Conservation (phyloP, 2,797 vertebrate genomes). For the Sebastes itinus region DNA sequence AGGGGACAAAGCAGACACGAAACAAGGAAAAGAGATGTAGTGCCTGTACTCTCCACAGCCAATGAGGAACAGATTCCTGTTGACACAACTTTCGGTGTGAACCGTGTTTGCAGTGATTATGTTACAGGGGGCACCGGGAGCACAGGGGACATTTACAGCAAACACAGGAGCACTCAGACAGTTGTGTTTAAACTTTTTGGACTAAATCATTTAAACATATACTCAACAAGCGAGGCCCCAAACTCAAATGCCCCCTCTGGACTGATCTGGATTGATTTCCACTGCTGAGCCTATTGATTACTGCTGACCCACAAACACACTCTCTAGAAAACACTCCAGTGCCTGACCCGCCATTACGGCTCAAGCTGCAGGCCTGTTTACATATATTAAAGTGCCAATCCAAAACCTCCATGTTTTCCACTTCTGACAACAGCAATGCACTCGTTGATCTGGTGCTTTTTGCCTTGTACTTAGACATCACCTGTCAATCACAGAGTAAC, state of each 20-base stretch:
- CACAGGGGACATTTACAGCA: constrained; percentile 2
- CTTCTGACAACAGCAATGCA: not conserved
- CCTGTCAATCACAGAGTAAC: not conserved
- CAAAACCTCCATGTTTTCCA: constrained; percentile 14
- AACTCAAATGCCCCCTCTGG: constrained; percentile 13
- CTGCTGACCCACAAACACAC: constrained; percentile 74
- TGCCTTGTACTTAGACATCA: not conserved
- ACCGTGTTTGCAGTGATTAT: constrained; percentile 6
- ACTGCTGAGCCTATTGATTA: constrained; percentile 66
- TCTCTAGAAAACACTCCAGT: constrained; percentile 37
- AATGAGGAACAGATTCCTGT: constrained; percentile 67
- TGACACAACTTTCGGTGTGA: constrained; percentile 54
- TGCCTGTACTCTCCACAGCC: constrained; percentile 11
- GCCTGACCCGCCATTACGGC: constrained; percentile 45
- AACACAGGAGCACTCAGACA: not conserved
- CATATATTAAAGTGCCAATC: constrained; percentile 11
- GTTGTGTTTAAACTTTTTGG: not conserved
- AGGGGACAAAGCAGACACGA: constrained; percentile 57
- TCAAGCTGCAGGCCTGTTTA: constrained; percentile 26
- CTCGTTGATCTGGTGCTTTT: not conserved
- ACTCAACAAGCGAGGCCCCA: not conserved
- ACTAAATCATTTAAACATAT: not conserved
- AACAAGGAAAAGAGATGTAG: constrained; percentile 57
- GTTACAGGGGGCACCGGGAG: not conserved
- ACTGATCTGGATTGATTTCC: constrained; percentile 70